These are phyloP conservation scores for Nebria salina DNA, from an alignment of 2,888 invertebrate species.

Conservation along the genomic window DNA sequence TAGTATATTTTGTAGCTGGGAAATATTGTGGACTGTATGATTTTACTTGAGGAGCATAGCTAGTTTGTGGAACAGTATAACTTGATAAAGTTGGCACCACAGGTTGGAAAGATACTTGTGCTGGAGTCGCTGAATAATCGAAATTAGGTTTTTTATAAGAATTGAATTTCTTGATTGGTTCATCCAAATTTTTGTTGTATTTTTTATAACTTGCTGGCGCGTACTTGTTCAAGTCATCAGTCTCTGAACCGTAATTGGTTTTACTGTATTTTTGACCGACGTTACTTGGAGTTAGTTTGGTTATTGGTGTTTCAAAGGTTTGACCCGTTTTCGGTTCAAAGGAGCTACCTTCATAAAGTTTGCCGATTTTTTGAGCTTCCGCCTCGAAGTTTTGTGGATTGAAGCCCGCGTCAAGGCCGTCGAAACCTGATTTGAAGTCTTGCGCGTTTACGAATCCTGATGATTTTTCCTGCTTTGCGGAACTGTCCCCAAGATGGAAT, in stretches of 20 bases:
- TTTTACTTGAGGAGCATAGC: slow-evolving; percentile 24
- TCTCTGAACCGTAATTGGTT: slow-evolving; percentile 19
- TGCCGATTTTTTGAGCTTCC: slow-evolving; percentile 18
- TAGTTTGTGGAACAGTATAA: slow-evolving; percentile 24
- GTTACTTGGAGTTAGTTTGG: background rate
- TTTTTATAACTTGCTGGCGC: slow-evolving; percentile 11
- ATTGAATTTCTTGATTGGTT: slow-evolving; percentile 12
- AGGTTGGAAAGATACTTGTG: slow-evolving; percentile 8
- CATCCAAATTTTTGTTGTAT: background rate
- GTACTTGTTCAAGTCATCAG: slow-evolving; percentile 32
- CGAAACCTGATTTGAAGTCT: slow-evolving; percentile 48
- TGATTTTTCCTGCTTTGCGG: slow-evolving; percentile 47
- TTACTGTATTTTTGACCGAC: slow-evolving; percentile 15
- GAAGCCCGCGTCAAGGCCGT: slow-evolving; percentile 49
- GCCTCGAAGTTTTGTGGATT: slow-evolving; percentile 59
- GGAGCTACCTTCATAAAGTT: slow-evolving; percentile 15
- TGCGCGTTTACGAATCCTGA: slow-evolving; percentile 53
- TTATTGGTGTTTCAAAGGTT: slow-evolving; percentile 19
- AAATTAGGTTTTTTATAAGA: slow-evolving; percentile 25
- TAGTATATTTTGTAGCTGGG: slow-evolving; percentile 62
- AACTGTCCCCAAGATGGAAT: slow-evolving; percentile 49
- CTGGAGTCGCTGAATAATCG: slow-evolving; percentile 22
- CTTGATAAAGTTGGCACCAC: slow-evolving; percentile 26
- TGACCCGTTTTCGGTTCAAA: slow-evolving; percentile 31
- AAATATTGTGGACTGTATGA: slow-evolving; percentile 53